These are phyloP conservation scores for Rhynchomys soricoides DNA, from an alignment of 2,113 vertebrate species.

Conservation along the genomic window DNA sequence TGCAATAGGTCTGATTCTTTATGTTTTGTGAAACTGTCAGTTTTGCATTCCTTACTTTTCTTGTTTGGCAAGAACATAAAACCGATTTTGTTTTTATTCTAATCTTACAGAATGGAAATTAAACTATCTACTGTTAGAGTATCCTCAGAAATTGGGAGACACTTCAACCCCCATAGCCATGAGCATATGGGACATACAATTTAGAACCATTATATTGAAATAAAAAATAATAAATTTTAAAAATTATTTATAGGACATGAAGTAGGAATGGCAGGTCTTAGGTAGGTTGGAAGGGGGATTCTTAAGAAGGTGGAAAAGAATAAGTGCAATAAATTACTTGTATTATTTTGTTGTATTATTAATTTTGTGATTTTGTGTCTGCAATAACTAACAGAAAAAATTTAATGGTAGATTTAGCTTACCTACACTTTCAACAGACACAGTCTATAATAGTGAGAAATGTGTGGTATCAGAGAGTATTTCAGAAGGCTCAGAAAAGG, in stretches of 20 bases:
- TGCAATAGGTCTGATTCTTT: neutral
- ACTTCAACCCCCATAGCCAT: neutral
- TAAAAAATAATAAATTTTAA: neutral
- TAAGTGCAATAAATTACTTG: neutral
- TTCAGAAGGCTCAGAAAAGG: neutral
- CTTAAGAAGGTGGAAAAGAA: neutral
- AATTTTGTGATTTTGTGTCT: neutral
- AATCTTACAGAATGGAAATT: neutral
- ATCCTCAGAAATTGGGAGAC: neutral
- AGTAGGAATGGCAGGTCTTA: neutral
- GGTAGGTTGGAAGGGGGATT: too few species aligned
- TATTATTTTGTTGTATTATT: too few species aligned
- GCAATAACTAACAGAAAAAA: too few species aligned
- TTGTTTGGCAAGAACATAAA: neutral
- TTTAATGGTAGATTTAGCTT: too few species aligned
- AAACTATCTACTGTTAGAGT: neutral
- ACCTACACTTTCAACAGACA: too few species aligned
- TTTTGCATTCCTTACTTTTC: neutral
- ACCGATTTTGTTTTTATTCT: neutral
- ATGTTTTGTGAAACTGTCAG: neutral
- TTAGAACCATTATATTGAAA: neutral
- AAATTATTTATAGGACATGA: neutral
- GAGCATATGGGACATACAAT: neutral
- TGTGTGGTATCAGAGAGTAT: accelerated
- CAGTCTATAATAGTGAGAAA: too few species aligned